Conservation (phyloP, 2,113 vertebrate species). For the Malurus melanocephalus region DNA sequence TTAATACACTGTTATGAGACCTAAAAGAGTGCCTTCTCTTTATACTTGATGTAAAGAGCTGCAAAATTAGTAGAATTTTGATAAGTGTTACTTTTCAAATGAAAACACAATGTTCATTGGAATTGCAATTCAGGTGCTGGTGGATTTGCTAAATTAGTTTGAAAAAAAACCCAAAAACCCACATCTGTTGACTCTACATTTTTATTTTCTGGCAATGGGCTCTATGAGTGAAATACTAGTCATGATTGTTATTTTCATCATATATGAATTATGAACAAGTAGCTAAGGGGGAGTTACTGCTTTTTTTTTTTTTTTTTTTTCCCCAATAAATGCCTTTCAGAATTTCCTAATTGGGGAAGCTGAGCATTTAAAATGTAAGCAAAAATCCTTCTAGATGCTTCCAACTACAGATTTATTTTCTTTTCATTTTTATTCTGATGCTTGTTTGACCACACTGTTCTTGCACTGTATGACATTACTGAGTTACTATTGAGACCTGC, state of each 20-base stretch:
- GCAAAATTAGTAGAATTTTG: neutral
- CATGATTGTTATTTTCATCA: neutral
- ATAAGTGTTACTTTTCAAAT: neutral
- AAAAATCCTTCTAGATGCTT: neutral
- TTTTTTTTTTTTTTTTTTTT: neutral
- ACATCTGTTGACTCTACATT: neutral
- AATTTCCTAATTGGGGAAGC: neutral
- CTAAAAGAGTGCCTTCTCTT: neutral
- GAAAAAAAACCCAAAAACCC: neutral
- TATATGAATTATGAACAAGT: neutral
- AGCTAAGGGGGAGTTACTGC: accelerated
- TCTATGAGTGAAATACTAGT: neutral
- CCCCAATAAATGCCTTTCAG: neutral
- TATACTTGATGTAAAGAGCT: neutral
- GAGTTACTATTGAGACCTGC: neutral
- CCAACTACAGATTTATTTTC: neutral
- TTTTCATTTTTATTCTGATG: neutral
- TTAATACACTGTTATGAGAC: neutral
- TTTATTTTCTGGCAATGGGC: neutral
- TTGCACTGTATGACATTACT: neutral
- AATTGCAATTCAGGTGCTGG: neutral
- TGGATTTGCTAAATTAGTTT: neutral
- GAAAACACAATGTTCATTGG: neutral
- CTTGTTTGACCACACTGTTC: neutral
- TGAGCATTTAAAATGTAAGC: neutral